Conservation (phyloP, 2,113 vertebrate genomes). For the Elephantulus edwardii region DNA sequence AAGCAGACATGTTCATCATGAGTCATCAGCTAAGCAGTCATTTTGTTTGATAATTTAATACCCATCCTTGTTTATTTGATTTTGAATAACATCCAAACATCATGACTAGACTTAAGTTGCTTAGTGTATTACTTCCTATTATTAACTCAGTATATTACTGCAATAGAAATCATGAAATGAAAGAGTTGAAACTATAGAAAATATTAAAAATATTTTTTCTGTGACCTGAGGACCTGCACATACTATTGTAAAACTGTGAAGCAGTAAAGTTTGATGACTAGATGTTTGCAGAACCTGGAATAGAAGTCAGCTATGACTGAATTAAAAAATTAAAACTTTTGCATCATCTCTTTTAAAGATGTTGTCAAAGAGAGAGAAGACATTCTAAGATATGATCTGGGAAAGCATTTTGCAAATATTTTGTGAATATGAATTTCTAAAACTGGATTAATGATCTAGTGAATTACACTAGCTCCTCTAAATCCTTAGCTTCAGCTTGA, state of each 20-base stretch:
- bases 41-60: constrained; percentile 55
- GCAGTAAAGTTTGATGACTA: background rate
- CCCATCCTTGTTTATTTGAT: constrained; percentile 6
- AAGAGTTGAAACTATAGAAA: constrained; percentile 10
- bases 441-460: constrained; percentile 61
- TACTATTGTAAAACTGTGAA: background rate
- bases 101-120: constrained; percentile 8
- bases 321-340: background rate
- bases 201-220: background rate
- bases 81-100: constrained; percentile 51
- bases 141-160: background rate
- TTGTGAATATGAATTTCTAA: constrained; percentile 62
- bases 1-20: constrained; percentile 40
- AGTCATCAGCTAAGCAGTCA: constrained; percentile 24
- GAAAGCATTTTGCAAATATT: background rate
- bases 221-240: background rate
- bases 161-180: constrained; percentile 27
- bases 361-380: constrained; percentile 15
- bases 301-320: background rate
- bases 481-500: constrained; percentile 37
- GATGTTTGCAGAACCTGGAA: background rate
- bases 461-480: constrained; percentile 57
- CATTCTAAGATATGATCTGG: background rate
- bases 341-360: constrained; percentile 41
- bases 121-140: constrained; percentile 34